Evolutionary conservation across 2,888 invertebrate species (phyloP).

Genomic region (Tipula vernalis): DNA sequence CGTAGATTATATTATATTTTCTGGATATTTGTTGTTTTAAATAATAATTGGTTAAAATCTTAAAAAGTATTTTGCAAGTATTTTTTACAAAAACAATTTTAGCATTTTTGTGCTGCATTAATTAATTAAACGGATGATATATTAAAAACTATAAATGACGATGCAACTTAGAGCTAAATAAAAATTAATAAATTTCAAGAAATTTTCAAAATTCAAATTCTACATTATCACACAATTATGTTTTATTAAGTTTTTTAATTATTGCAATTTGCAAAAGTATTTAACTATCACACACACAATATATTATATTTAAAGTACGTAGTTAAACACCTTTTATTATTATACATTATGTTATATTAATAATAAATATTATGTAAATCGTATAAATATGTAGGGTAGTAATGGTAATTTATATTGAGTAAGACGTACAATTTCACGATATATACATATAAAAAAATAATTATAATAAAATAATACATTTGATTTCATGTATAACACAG

Average conservation of each 20-base stretch:
- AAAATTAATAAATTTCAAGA: neutral
- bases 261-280: neutral
- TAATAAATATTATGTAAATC: neutral
- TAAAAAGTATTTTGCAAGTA: neutral
- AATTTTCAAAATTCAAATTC: neutral
- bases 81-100: neutral
- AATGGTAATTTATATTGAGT: neutral
- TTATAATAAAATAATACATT: neutral
- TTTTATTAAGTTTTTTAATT: neutral
- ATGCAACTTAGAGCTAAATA: neutral
- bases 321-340: neutral
- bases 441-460: neutral
- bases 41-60: neutral
- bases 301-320: neutral
- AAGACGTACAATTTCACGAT: neutral
- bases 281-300: neutral
- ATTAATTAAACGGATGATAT: neutral
- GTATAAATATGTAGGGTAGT: neutral
- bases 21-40: neutral
- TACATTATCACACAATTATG: neutral
- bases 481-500: neutral
- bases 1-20: neutral
- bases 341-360: neutral
- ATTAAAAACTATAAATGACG: neutral
- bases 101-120: neutral